phyloP scores from a whole-genome alignment of 1,140 invertebrate genomes.

The Pseudomyrmex pallidus region DNA sequence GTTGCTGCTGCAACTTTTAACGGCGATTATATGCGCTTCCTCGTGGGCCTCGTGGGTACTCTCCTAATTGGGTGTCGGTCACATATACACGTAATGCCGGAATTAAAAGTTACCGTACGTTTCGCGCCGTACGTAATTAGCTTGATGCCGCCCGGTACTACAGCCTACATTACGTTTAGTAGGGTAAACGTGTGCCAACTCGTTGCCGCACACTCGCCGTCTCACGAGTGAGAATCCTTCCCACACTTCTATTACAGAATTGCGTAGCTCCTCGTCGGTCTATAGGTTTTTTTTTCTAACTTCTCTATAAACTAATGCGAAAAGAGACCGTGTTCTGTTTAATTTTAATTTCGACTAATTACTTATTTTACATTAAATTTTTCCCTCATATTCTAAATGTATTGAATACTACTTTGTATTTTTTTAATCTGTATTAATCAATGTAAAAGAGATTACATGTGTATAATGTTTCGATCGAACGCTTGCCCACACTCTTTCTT shows the following conservation, averaged over 20 bases:
- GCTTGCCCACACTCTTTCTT: neutral
- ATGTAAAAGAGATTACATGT: neutral
- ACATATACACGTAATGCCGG: constrained; percentile 35
- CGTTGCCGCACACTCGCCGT: constrained; percentile 22
- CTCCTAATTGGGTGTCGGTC: constrained; percentile 45
- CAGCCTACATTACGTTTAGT: constrained; percentile 41
- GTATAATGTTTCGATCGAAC: constrained; percentile 7
- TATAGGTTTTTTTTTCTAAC: neutral
- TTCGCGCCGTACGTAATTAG: constrained; percentile 56
- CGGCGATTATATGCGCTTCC: constrained; percentile 43
- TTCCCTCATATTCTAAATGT: neutral
- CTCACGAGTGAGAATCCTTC: constrained; percentile 61
- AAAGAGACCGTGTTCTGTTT: neutral
- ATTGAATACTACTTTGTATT: neutral
- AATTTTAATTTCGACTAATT: neutral
- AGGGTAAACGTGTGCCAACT: constrained; percentile 58
- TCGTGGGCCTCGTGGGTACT: neutral
- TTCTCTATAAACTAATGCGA: neutral
- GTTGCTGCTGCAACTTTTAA: constrained; percentile 38
- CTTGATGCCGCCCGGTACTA: neutral
- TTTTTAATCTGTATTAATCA: neutral
- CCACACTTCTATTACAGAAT: constrained; percentile 64
- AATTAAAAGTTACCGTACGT: constrained; percentile 67
- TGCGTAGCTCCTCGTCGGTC: constrained; percentile 34
- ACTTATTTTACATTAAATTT: neutral